These are phyloP conservation scores for Xestobium rufovillosum DNA, from an alignment of 2,888 invertebrate genomes.

Conservation along the genomic window DNA sequence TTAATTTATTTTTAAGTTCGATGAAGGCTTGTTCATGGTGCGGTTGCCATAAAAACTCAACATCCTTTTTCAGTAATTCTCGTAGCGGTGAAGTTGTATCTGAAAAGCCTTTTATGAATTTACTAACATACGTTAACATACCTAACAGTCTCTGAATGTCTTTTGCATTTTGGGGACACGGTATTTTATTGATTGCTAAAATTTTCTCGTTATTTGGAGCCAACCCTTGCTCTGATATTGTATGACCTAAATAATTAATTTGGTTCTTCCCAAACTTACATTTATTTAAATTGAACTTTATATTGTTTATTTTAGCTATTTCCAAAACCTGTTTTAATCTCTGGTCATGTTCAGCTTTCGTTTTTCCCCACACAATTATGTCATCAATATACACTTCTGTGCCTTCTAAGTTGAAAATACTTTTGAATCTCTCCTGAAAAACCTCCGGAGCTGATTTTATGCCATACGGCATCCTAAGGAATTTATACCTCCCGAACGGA, in stretches of 20 bases:
- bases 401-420: constrained; percentile 20
- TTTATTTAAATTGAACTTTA: too few relatives aligned
- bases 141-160: constrained; percentile 13
- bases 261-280: background rate
- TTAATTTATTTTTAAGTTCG: constrained; percentile 9
- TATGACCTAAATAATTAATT: constrained; percentile 9
- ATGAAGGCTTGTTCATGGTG: constrained; percentile 9
- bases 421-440: too few relatives aligned
- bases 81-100: constrained; percentile 9
- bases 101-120: constrained; percentile 13
- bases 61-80: constrained; percentile 10
- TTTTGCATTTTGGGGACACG: constrained; percentile 10
- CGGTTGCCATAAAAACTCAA: constrained; percentile 10
- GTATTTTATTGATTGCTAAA: constrained; percentile 10
- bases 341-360: constrained; percentile 21
- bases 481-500: constrained; percentile 29
- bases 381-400: constrained; percentile 25
- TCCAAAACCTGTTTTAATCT: constrained; percentile 17
- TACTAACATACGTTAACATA: constrained; percentile 13
- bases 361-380: constrained; percentile 21
- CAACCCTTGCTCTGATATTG: background rate
- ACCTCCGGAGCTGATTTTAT: constrained; percentile 27
- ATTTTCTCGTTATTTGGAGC: constrained; percentile 8
- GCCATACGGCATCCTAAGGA: constrained; percentile 28
- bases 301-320: constrained; percentile 16